Percentiles rank a stretch among this genome's conserved stretches.
Evolutionary conservation across 2,888 invertebrate genomes (phyloP).

Genomic region (Plagiodera versicolora): DNA sequence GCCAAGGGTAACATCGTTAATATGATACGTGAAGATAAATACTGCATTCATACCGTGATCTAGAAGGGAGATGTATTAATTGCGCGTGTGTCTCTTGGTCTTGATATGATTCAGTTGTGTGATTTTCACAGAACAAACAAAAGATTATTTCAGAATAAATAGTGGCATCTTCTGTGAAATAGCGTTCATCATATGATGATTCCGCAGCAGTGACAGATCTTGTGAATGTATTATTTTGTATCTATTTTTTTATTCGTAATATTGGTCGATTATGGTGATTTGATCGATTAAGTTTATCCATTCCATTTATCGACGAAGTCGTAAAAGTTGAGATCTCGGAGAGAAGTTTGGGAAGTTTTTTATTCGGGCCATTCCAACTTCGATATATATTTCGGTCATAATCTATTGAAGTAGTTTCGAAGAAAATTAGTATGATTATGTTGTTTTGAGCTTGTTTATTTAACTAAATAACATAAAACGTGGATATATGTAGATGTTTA

Average conservation of each 20-base stretch:
- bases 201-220: background rate
- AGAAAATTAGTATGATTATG: background rate
- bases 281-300: conserved; percentile 14
- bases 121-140: too few relatives aligned
- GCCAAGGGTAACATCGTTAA: too few relatives aligned
- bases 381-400: background rate
- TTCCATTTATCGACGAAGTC: conserved; percentile 12
- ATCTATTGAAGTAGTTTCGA: background rate
- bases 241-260: background rate
- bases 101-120: too few relatives aligned
- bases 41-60: too few relatives aligned
- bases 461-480: too few relatives aligned
- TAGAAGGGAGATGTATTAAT: too few relatives aligned
- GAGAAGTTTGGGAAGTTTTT: background rate
- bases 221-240: conserved; percentile 8
- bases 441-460: background rate
- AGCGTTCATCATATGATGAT: too few relatives aligned
- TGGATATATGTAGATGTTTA: too few relatives aligned
- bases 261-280: conserved; percentile 9
- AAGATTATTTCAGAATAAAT: too few relatives aligned
- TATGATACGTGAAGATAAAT: too few relatives aligned
- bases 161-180: too few relatives aligned
- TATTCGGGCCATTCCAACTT: background rate
- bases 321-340: background rate
- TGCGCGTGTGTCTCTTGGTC: too few relatives aligned